Conservation (phyloP, 2,113 vertebrate species). For the Gallinago media region DNA sequence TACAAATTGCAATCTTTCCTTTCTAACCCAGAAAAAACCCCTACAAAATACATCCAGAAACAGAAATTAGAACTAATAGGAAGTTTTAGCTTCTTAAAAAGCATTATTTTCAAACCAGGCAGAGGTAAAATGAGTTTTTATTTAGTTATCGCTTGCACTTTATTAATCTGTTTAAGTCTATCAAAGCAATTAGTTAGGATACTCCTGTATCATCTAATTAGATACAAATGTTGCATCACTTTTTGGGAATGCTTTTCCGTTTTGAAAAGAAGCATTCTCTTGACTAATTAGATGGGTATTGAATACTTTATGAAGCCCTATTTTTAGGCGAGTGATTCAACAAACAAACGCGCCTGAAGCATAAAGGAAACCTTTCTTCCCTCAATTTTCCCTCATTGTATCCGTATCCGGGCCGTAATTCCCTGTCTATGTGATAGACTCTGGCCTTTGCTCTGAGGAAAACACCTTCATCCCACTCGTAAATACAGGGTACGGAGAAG, state of each 20-base stretch:
- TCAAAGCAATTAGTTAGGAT: constrained; percentile 27
- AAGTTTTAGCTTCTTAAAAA: not conserved
- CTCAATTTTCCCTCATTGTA: not conserved
- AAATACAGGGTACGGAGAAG: not conserved
- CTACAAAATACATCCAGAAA: not conserved
- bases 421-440: not conserved
- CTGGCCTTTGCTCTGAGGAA: not conserved
- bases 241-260: constrained; percentile 12
- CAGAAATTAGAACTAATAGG: not conserved
- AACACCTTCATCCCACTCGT: not conserved
- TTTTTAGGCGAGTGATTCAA: constrained; percentile 39
- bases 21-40: not conserved
- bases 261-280: constrained; percentile 15
- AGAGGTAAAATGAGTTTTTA: not conserved
- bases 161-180: constrained; percentile 29
- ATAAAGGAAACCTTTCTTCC: not conserved
- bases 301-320: constrained; percentile 15
- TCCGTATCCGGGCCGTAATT: not conserved
- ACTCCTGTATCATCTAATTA: constrained; percentile 16
- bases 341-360: not conserved
- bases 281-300: constrained; percentile 29
- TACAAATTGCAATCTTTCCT: not conserved
- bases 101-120: not conserved
- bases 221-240: not conserved
- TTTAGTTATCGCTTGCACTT: not conserved